These are phyloP conservation scores for Proterorhinus semilunaris DNA, from an alignment of 2,113 vertebrate species.

Conservation along the genomic window DNA sequence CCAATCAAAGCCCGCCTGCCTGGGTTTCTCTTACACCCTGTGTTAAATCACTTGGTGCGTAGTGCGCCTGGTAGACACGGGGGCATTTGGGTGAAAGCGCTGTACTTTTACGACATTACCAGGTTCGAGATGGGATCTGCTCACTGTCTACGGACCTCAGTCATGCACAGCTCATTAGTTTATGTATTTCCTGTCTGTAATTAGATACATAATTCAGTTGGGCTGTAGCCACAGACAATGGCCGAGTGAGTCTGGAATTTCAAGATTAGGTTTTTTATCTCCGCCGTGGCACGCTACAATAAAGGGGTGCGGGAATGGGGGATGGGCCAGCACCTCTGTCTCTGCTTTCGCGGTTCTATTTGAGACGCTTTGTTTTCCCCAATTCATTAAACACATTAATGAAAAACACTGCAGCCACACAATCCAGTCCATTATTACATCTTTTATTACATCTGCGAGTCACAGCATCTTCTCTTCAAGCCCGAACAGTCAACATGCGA, in stretches of 20 bases:
- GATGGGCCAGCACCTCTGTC: conserved; percentile 6
- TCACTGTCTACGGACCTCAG: neutral
- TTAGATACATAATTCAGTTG: conserved; percentile 45
- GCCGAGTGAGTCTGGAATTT: conserved; percentile 46
- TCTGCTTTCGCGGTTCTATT: conserved; percentile 18
- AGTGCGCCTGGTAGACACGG: neutral
- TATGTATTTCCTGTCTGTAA: neutral
- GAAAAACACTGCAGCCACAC: conserved; percentile 1
- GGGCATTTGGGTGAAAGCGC: neutral
- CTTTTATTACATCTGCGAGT: conserved; percentile 8
- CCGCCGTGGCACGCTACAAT: conserved; percentile 17
- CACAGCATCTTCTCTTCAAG: neutral
- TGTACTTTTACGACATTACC: neutral
- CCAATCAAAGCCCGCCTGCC: conserved; percentile 57
- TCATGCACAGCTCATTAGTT: conserved; percentile 23
- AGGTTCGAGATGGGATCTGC: neutral
- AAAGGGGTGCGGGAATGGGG: conserved; percentile 8
- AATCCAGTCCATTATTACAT: conserved; percentile 7
- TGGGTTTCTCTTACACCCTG: conserved; percentile 44
- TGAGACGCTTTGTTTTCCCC: conserved; percentile 38
- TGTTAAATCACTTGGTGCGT: conserved; percentile 1
- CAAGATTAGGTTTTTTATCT: conserved; percentile 48
- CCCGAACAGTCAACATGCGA: neutral
- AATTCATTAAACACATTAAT: conserved; percentile 34
- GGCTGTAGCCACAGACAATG: conserved; percentile 43